Conservation (phyloP, 2,888 invertebrate species). For the Heterodera filipjevi region DNA sequence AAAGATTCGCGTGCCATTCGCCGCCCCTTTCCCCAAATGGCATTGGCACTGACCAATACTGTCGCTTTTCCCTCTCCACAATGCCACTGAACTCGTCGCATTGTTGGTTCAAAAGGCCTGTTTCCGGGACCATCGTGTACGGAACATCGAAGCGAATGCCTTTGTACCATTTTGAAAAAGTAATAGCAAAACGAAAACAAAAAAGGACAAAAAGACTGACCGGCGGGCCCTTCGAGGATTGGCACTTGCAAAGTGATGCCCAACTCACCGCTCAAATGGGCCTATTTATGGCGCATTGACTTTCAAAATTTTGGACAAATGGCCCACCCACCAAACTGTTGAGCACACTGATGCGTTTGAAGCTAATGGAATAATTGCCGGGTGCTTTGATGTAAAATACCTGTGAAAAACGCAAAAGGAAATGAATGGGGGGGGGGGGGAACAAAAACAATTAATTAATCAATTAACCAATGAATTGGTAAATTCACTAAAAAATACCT, state of each 20-base stretch:
- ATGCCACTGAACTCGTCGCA: slow-evolving; percentile 62
- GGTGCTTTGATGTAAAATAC: slow-evolving; percentile 63
- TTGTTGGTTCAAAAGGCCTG: slow-evolving; percentile 58
- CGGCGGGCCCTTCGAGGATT: slow-evolving; percentile 62
- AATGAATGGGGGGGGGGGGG: too few species aligned
- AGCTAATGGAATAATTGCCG: slow-evolving; percentile 62
- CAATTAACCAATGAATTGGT: too few species aligned
- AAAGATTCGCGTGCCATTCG: too few species aligned
- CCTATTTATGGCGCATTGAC: slow-evolving; percentile 46
- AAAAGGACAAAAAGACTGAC: slow-evolving; percentile 43
- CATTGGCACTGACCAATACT: slow-evolving; percentile 53
- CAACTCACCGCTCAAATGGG: slow-evolving; percentile 60
- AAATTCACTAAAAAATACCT: too few species aligned
- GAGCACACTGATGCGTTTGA: slow-evolving; percentile 43
- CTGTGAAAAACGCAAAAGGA: background rate
- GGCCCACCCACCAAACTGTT: slow-evolving; percentile 32
- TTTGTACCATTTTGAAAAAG: too few species aligned
- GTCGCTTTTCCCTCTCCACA: slow-evolving; percentile 60
- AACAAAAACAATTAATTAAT: background rate
- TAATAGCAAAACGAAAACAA: too few species aligned
- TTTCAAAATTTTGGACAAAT: slow-evolving; percentile 12
- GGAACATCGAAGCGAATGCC: slow-evolving; percentile 64
- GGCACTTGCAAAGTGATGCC: slow-evolving; percentile 64
- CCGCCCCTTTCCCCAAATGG: too few species aligned
- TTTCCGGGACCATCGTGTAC: slow-evolving; percentile 63